These are phyloP conservation scores for Tapirus terrestris DNA, from an alignment of 2,113 vertebrate genomes.

Conservation along the genomic window DNA sequence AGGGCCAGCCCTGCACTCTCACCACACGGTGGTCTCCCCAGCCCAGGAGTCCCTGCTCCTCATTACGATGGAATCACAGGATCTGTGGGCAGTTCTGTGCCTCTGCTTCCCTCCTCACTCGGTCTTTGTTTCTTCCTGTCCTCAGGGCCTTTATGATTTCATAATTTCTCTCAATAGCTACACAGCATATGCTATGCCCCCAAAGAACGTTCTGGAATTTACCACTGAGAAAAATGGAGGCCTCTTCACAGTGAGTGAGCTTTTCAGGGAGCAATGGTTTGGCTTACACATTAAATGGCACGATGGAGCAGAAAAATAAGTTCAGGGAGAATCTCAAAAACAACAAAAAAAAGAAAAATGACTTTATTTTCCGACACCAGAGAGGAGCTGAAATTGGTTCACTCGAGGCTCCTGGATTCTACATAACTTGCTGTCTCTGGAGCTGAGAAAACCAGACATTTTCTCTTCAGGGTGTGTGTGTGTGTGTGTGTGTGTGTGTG, in stretches of 20 bases:
- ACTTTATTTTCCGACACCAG: neutral
- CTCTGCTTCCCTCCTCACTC: neutral
- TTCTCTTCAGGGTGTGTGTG: neutral
- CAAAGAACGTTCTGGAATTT: neutral
- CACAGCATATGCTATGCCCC: neutral
- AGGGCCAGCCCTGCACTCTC: rapidly evolving
- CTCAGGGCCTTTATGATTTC: neutral
- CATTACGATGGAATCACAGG: rapidly evolving
- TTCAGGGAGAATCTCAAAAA: neutral
- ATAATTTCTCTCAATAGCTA: neutral
- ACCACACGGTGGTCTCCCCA: rapidly evolving
- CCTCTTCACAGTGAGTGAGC: too few species aligned
- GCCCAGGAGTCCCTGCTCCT: neutral
- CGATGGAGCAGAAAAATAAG: neutral
- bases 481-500: too few species aligned
- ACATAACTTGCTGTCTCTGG: neutral
- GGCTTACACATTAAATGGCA: neutral
- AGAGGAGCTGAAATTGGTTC: neutral
- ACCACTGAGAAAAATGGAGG: neutral
- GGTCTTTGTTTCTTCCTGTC: neutral
- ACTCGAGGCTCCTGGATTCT: neutral
- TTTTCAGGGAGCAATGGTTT: neutral
- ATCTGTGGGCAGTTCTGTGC: rapidly evolving
- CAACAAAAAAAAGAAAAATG: too few species aligned
- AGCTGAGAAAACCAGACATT: neutral